Percentiles rank a stretch among this genome's conserved stretches.
Evolutionary conservation across 2,888 invertebrate species (phyloP).

Genomic region (Sinohyriopsis cumingii): DNA sequence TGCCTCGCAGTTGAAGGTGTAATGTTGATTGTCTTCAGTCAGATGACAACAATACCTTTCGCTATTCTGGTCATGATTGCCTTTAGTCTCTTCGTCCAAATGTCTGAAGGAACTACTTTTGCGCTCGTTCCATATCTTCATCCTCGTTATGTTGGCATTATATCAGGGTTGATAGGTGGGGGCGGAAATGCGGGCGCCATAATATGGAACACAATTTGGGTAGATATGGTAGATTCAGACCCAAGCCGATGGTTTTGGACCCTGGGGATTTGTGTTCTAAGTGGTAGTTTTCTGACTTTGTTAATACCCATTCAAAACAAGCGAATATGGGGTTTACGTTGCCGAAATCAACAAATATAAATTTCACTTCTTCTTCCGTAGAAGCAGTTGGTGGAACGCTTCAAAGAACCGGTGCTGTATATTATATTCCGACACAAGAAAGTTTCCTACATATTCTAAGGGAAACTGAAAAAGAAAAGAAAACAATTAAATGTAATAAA

Average conservation of each 20-base stretch:
- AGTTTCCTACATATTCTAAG: no score
- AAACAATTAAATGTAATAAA: no score
- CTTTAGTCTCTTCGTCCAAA: slow-evolving; percentile 24
- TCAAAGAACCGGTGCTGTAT: no score
- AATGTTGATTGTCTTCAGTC: slow-evolving; percentile 29
- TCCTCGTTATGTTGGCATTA: slow-evolving; percentile 19
- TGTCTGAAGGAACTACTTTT: slow-evolving; percentile 26
- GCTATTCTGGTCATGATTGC: slow-evolving; percentile 23
- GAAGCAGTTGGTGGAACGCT: no score
- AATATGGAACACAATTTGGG: slow-evolving; percentile 30
- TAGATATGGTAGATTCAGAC: slow-evolving; percentile 16
- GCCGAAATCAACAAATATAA: background rate
- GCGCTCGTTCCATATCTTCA: slow-evolving; percentile 15
- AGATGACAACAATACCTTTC: slow-evolving; percentile 11
- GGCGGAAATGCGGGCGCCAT: slow-evolving; percentile 29
- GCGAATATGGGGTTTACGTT: slow-evolving; percentile 9
- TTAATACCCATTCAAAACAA: slow-evolving; percentile 12
- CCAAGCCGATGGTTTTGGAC: slow-evolving; percentile 28
- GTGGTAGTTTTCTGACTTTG: slow-evolving; percentile 14
- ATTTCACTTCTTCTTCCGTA: no score
- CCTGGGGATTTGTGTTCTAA: slow-evolving; percentile 19
- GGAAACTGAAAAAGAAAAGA: no score
- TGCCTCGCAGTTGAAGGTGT: slow-evolving; percentile 24
- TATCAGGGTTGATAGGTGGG: slow-evolving; percentile 28
- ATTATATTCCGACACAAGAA: no score